Percentiles rank a stretch among this genome's conserved stretches.
These are phyloP conservation scores for Varanus salvator DNA, from an alignment of 2,113 vertebrate species.

Conservation along the genomic window DNA sequence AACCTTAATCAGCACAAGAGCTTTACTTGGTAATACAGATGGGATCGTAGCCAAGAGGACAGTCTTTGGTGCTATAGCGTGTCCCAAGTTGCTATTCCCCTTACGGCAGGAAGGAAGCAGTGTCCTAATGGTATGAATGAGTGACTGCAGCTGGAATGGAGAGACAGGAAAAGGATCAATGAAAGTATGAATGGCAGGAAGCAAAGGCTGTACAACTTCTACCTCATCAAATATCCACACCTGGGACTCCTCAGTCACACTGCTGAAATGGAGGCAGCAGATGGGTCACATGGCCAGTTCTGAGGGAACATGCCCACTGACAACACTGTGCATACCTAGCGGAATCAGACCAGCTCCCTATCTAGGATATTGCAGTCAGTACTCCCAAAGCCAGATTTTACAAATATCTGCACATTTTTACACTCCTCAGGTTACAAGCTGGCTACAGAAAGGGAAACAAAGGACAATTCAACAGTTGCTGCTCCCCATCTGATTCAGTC, in stretches of 20 bases:
- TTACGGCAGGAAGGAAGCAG: neutral
- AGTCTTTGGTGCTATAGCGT: neutral
- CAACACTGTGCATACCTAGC: neutral
- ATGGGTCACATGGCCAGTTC: neutral
- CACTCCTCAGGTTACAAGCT: constrained; percentile 41
- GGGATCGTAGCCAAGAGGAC: neutral
- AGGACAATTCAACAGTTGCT: constrained; percentile 45
- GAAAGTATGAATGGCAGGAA: neutral
- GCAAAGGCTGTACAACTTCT: neutral
- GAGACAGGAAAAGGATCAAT: constrained; percentile 27
- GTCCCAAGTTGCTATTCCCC: too few relatives aligned
- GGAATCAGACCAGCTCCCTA: accelerated
- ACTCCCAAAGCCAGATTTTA: constrained; percentile 7
- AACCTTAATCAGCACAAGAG: neutral
- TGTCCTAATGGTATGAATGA: neutral
- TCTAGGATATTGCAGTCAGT: constrained; percentile 9
- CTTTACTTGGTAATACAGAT: neutral
- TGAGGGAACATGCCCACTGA: neutral
- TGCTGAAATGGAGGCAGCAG: neutral
- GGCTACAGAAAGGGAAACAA: constrained; percentile 48
- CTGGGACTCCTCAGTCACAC: neutral
- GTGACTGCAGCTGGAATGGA: neutral
- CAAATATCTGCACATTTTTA: constrained; percentile 27
- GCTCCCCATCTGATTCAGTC: constrained; percentile 6
- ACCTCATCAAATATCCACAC: neutral